phyloP scores from a whole-genome alignment of 2,113 vertebrate species.

The Copsychus sechellarum region DNA sequence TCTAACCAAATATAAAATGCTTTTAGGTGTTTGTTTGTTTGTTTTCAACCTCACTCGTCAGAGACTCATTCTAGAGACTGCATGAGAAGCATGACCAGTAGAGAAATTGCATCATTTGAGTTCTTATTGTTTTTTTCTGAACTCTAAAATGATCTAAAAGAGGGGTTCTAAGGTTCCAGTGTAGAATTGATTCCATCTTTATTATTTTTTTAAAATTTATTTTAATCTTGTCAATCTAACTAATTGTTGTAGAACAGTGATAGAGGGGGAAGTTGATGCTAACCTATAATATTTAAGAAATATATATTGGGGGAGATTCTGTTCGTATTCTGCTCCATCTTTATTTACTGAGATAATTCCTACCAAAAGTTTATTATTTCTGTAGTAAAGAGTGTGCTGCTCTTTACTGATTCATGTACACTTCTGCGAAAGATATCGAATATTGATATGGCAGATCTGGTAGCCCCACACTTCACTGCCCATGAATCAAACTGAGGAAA shows the following conservation, averaged over 20 bases:
- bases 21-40: neutral
- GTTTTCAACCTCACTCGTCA: neutral
- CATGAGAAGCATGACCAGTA: neutral
- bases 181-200: neutral
- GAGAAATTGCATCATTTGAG: neutral
- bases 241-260: neutral
- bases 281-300: neutral
- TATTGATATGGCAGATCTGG: neutral
- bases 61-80: neutral
- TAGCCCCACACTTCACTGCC: neutral
- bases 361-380: neutral
- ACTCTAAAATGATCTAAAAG: neutral
- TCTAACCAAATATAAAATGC: neutral
- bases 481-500: neutral
- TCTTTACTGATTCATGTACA: neutral
- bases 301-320: neutral
- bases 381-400: neutral
- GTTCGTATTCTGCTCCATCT: neutral
- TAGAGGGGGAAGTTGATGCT: neutral
- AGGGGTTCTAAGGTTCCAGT: rapidly evolving
- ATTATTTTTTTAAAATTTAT: neutral
- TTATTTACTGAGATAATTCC: neutral
- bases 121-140: neutral
- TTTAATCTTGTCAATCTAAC: neutral
- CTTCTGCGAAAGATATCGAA: neutral